Percentiles rank a stretch among this genome's conserved stretches.
Conservation (phyloP, 2,888 invertebrate species). For the Philopedon plagiatum region DNA sequence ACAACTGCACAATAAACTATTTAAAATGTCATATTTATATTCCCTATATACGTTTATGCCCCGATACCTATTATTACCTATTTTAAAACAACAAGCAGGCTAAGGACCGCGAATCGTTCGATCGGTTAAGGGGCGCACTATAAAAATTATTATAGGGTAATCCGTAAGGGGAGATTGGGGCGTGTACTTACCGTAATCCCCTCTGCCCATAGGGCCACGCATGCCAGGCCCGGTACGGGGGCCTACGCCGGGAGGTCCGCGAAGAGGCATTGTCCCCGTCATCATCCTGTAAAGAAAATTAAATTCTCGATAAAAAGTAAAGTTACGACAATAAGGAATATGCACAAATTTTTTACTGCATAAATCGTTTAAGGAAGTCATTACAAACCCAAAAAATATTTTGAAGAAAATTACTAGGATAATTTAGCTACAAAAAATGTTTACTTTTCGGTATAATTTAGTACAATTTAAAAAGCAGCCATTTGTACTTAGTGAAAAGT, state of each 20-base stretch:
- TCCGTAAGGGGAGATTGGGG: slow-evolving; percentile 1
- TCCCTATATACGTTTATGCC: not conserved
- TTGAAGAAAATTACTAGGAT: too few relatives aligned
- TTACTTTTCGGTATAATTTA: too few relatives aligned
- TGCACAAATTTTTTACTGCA: too few relatives aligned
- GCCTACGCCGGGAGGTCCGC: slow-evolving; percentile 69
- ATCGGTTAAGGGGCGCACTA: slow-evolving; percentile 45
- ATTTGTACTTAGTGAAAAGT: too few relatives aligned
- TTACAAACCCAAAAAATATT: too few relatives aligned
- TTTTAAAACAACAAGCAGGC: slow-evolving; percentile 61
- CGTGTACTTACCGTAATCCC: slow-evolving; percentile 89
- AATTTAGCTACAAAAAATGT: too few relatives aligned
- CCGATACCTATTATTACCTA: not conserved
- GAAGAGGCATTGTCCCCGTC: slow-evolving; percentile 75
- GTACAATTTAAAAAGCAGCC: too few relatives aligned
- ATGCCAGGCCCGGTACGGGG: slow-evolving; percentile 68
- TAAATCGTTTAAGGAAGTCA: too few relatives aligned
- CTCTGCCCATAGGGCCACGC: slow-evolving; percentile 83
- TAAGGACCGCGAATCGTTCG: slow-evolving; percentile 57
- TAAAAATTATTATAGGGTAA: slow-evolving; percentile 18
- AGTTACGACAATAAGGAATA: too few relatives aligned
- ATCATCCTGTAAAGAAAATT: slow-evolving; percentile 72
- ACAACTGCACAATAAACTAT: too few relatives aligned
- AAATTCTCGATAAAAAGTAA: not conserved
- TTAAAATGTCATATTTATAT: slow-evolving; percentile 6